Base-by-base conservation (phyloP, 2,113 vertebrate genomes). In the Pomatorhinus ruficollis region DNA sequence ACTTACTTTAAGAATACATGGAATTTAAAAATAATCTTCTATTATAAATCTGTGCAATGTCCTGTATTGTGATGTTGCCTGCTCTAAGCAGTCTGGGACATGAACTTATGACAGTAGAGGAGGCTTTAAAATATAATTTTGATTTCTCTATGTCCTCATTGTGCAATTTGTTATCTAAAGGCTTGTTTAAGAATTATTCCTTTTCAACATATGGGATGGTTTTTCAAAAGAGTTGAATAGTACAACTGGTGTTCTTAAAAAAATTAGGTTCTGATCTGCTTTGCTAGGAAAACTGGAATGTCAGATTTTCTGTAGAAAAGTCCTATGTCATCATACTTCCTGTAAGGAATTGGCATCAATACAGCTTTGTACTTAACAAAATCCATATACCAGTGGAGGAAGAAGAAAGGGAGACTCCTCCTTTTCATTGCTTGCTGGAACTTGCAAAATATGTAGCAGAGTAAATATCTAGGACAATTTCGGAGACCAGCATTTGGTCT, bases 401-500 rank as follows among this genome's bases (percentile, higher is more conserved):
- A 50, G 17, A 80, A 90, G 30, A 74, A 57, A 80, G 7, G 12
- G 9, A 83, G 74, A 50, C 24, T 47, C 18, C 22, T 84, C 15
- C 23, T n/a, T 63, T 52, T 31, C 5, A 3, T 50, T 70, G 47
- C 56, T 72, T 85, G 13, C 37, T 54, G 15, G 30, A 82, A 81
- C 27, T 66, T 76, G 23, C 1, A 11, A 64, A 75, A 69, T 53
- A 87, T 10, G 7, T 28, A 49, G 25, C 24, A 35, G 17, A 56
- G 11, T 69, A 84, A 89, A 75, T 45, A 79, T 10, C 10, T 35
- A 20, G 21, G 63, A 28, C 35, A 57, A 35, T 50, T 76, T 85
- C 50, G 59, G 42, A 89, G 16, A 49, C 18, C 35, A 59, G 1
- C 0, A 0, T 70, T 77, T 57, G 12, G 33, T 76, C 9, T 83